Evolutionary conservation across 2,888 invertebrate genomes (phyloP).

Genomic region (Eudemis profundana): DNA sequence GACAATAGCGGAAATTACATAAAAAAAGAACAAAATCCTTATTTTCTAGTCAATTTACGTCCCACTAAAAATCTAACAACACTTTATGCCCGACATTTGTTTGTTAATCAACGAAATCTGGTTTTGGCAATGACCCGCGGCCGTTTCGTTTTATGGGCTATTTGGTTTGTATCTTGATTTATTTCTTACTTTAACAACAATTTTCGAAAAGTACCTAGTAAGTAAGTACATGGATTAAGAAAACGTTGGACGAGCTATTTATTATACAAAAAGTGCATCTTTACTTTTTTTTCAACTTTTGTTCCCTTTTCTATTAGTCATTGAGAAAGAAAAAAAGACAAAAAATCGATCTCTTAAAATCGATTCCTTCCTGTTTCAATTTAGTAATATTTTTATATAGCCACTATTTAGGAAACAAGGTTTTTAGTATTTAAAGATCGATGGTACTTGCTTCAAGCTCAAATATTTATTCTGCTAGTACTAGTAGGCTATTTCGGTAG

Average conservation of each 20-base stretch:
- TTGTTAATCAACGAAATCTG: conserved; percentile 31
- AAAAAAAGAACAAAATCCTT: neutral
- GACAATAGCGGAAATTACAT: neutral
- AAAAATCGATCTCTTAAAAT: no score
- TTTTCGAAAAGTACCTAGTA: conserved; percentile 29
- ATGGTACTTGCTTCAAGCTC: no score
- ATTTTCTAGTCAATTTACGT: conserved; percentile 16
- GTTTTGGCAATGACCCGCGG: conserved; percentile 28
- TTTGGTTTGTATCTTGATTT: conserved; percentile 29
- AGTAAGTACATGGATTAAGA: neutral
- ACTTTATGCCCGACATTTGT: conserved; percentile 20
- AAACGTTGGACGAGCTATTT: neutral
- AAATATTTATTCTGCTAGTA: no score
- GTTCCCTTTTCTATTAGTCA: no score
- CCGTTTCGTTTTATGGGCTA: conserved; percentile 26
- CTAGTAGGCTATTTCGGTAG: no score
- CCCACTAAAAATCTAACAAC: conserved; percentile 23
- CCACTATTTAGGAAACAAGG: no score
- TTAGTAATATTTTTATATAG: no score
- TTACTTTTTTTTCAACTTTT: no score
- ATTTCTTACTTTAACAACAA: conserved; percentile 32
- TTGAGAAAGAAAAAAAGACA: no score
- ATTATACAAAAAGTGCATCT: no score
- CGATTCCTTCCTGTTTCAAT: no score
- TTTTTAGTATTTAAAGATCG: no score